These are phyloP conservation scores for Gymnocephalus cernua DNA, from an alignment of 2,113 vertebrate genomes.

Conservation along the genomic window DNA sequence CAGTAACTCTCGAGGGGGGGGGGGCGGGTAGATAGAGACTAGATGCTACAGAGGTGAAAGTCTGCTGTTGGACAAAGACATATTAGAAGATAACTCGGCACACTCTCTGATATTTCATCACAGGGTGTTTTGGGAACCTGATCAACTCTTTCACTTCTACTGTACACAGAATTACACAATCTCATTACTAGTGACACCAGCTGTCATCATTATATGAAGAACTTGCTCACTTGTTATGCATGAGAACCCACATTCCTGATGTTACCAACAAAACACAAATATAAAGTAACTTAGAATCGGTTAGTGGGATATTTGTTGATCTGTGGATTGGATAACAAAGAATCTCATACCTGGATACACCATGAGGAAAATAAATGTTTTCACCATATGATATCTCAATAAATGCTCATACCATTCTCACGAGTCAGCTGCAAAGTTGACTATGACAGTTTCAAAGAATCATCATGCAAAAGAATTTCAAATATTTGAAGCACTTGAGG, in stretches of 20 bases:
- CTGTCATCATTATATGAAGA: not conserved
- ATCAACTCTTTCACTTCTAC: not conserved
- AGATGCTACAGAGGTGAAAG: not conserved
- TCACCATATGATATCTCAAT: not conserved
- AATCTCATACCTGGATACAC: not conserved
- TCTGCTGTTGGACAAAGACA: not conserved
- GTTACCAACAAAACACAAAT: not conserved
- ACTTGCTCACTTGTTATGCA: not conserved
- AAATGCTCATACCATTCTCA: not conserved
- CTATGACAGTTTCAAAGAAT: not conserved
- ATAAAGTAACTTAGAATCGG: not conserved
- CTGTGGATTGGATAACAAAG: not conserved
- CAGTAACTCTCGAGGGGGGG: not conserved
- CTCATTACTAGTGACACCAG: not conserved
- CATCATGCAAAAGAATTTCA: not conserved
- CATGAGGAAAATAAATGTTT: not conserved
- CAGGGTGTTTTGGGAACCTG: not conserved
- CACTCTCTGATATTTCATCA: not conserved
- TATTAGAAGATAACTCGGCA: too few relatives aligned
- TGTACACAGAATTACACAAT: not conserved
- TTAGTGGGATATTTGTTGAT: not conserved
- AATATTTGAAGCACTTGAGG: not conserved
- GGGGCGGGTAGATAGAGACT: not conserved
- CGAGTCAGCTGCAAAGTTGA: slow-evolving; percentile 1
- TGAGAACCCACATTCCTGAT: not conserved